Evolutionary conservation across 2,797 vertebrate genomes (phyloP), one percentile per base, ranked within the genome.

Genomic region (Decapterus maruadsi): DNA sequence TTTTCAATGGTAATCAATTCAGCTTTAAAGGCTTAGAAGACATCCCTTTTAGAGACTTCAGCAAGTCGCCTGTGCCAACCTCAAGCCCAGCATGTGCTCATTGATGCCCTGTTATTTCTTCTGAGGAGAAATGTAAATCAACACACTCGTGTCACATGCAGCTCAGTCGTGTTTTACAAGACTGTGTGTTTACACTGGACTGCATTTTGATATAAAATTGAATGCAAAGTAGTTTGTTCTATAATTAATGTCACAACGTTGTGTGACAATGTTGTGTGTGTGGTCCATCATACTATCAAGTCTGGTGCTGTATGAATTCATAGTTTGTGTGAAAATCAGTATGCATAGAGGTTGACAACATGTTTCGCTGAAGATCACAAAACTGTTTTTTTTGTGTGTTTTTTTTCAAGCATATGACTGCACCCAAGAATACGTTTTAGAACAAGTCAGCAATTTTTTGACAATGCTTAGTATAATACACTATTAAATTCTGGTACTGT

Each of bases 1-100:
- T 92, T 94, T 83, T 90, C 85, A 94, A 86, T 92, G 87, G 77
- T 92, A 92, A 94, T 92, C 90, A 92, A 89, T 94, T 94, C 88
- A 84, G 81, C 90, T 89, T 83, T 83, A 87, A 90, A 90, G 83
- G 84, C 64, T 55, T 8, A 31, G 34, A 77, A 87, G 78, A 82
- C 87, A 72, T 82, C 77, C 77, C 82, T 83, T 85, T 85, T 59
- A 50, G 70, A 88, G 58, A 78, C 80, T 75, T 77, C 20, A 31
- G 72, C 68, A 69, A 75, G 65, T 76, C 29, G 64, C 71, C 66
- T 79, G n/a, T 50, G 65, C 68, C 78, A 82, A 68, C 75, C 53
- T 36, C 34, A 1, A 61, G 55, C 72, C 43, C 75, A 72, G 62
- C 36, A n/a, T 80, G 77, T 45, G 55, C 54, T 75, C 71, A 80